These are phyloP conservation scores for Lophius piscatorius DNA, from an alignment of 2,113 vertebrate species.

Conservation along the genomic window DNA sequence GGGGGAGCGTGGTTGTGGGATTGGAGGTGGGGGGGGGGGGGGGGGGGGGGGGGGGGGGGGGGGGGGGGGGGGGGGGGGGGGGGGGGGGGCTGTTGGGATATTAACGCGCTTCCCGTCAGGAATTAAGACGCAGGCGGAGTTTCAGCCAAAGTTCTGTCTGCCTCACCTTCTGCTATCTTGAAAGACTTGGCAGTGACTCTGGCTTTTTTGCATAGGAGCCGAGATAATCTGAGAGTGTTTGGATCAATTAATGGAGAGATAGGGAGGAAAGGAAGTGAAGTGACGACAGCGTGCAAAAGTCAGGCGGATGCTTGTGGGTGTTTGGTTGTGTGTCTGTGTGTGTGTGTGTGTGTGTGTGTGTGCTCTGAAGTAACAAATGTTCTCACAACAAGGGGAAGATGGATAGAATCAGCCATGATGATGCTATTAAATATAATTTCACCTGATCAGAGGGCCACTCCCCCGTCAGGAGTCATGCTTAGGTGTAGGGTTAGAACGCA, in stretches of 20 bases:
- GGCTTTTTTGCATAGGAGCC: constrained; percentile 51
- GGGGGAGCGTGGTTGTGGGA: constrained; percentile 13
- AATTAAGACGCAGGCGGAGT: constrained; percentile 63
- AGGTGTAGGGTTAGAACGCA: too few relatives aligned
- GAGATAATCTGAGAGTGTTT: constrained; percentile 60
- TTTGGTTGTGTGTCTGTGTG: too few relatives aligned
- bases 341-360: neutral
- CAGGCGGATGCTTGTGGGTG: neutral
- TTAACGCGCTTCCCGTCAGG: constrained; percentile 57
- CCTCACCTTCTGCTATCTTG: constrained; percentile 61
- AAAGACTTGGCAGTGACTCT: constrained; percentile 53
- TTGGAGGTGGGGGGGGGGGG: too few relatives aligned
- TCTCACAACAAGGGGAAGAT: neutral
- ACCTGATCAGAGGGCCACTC: too few relatives aligned
- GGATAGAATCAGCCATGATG: neutral
- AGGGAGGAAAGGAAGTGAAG: constrained; percentile 36
- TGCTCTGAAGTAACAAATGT: too few relatives aligned
- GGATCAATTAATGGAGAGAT: constrained; percentile 66
- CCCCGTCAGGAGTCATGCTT: too few relatives aligned
- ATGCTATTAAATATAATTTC: neutral
- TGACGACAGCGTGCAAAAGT: constrained; percentile 35
- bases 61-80: too few relatives aligned
- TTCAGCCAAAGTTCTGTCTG: constrained; percentile 64
- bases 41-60: constrained; percentile 6
- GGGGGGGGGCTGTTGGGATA: constrained; percentile 27